phyloP scores from a whole-genome alignment of 2,888 invertebrate species.

The Conomelus anceps region DNA sequence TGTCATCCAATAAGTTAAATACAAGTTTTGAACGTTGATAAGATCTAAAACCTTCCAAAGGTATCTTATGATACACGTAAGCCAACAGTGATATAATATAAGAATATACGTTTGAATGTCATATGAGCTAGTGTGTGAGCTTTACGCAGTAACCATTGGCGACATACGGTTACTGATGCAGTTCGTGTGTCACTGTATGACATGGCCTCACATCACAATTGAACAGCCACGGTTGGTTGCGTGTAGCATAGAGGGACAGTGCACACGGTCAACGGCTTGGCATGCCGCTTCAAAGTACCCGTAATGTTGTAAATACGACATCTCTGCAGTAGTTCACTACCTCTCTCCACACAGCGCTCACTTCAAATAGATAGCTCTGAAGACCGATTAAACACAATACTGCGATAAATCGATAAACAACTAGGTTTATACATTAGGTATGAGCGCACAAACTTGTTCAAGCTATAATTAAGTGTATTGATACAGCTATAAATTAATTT shows the following conservation, averaged over 20 bases:
- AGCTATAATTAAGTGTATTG: no score
- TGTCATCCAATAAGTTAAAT: no score
- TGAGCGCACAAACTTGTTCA: neutral
- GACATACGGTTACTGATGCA: neutral
- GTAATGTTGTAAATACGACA: neutral
- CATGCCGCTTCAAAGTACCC: neutral
- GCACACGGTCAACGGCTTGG: neutral
- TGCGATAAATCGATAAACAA: neutral
- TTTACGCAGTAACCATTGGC: neutral
- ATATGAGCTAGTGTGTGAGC: neutral
- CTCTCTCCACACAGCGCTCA: neutral
- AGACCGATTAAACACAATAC: neutral
- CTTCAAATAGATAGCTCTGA: neutral
- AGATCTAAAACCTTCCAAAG: neutral
- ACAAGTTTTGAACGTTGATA: no score
- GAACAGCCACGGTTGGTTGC: neutral
- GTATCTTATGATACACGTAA: no score
- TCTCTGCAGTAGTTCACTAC: neutral
- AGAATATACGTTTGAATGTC: neutral
- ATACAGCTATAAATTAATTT: no score
- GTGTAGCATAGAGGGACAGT: neutral
- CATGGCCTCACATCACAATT: neutral
- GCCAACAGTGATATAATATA: neutral
- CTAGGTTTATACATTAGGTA: neutral
- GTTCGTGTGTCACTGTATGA: neutral